Evolutionary conservation across 1,140 invertebrate species (phyloP).

Genomic region (Reticulitermes speratus): DNA sequence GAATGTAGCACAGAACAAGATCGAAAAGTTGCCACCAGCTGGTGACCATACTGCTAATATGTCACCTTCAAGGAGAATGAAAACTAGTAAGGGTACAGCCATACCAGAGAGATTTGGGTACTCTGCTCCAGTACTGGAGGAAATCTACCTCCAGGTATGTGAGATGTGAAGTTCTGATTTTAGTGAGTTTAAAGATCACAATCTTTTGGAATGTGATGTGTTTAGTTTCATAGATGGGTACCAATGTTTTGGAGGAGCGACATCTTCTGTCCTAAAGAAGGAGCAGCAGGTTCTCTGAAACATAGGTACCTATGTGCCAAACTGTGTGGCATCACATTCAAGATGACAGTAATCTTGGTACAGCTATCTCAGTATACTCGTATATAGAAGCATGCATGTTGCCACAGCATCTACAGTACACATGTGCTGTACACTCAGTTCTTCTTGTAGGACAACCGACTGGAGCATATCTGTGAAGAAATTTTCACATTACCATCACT

Average conservation of each 20-base stretch:
- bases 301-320: too few species aligned
- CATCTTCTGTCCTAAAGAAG: too few species aligned
- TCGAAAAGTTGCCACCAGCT: slow-evolving; percentile 65
- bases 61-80: not conserved
- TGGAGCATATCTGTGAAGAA: slow-evolving; percentile 76
- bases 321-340: too few species aligned
- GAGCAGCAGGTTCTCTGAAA: too few species aligned
- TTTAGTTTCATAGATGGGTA: too few species aligned
- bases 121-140: slow-evolving; percentile 77
- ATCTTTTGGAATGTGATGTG: too few species aligned
- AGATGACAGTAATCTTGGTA: too few species aligned
- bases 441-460: slow-evolving; percentile 74
- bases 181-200: not conserved
- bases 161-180: not conserved
- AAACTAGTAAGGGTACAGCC: not conserved
- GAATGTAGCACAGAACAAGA: slow-evolving; percentile 85
- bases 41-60: slow-evolving; percentile 42
- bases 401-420: too few species aligned
- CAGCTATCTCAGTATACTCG: too few species aligned
- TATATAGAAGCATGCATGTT: too few species aligned
- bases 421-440: too few species aligned
- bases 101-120: slow-evolving; percentile 47
- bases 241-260: too few species aligned
- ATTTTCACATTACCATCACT: slow-evolving; percentile 80
- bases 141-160: slow-evolving; percentile 65